Evolutionary conservation across 2,113 vertebrate species (phyloP), one percentile per base, ranked within the genome.

Genomic region (Thymallus thymallus): DNA sequence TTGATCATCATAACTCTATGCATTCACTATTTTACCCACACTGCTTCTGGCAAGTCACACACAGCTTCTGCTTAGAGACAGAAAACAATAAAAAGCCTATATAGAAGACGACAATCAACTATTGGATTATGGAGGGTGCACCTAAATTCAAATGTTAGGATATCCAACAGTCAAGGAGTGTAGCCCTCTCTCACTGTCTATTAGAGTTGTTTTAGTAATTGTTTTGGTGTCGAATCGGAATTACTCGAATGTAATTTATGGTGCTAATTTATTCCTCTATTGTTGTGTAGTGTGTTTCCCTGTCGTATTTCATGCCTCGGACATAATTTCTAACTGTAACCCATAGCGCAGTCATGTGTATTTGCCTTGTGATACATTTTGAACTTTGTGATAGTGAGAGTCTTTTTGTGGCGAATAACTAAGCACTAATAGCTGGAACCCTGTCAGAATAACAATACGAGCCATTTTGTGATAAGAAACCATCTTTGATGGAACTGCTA

Each of bases 51-150:
- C 24, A 61, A 61, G 22, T 26, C 23, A 14, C 0, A 10, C 58
- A 24, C 22, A 18, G 16, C 48, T 69, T 14, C 48, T 74, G 64
- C 85, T 90, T 82, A 85, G 66, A 82, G 84, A 76, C 87, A 69
- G 84, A 87, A 86, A 88, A 85, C 74, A 89, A 87, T 82, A 82
- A 85, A 76, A 10, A 10, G 35, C 35, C 35, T 10, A 10, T 81
- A 84, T 73, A 77, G 88, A 92, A 85, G 86, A 45, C 70, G 79
- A 72, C 26, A 79, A n/a, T n/a, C 58, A 48, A 55, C n/a, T 58
- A 26, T 48, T 35, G 30, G 84, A 85, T 80, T 74, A n/a, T n/a
- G n/a, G n/a, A n/a, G n/a, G n/a, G n/a, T 75, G 85, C 83, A 83
- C 85, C 85, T 83, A 61, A 82, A 3, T 84, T 88, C 83, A 85